Evolutionary conservation across 1,140 invertebrate genomes (phyloP).

Genomic region (Pemphigus obesinymphae): DNA sequence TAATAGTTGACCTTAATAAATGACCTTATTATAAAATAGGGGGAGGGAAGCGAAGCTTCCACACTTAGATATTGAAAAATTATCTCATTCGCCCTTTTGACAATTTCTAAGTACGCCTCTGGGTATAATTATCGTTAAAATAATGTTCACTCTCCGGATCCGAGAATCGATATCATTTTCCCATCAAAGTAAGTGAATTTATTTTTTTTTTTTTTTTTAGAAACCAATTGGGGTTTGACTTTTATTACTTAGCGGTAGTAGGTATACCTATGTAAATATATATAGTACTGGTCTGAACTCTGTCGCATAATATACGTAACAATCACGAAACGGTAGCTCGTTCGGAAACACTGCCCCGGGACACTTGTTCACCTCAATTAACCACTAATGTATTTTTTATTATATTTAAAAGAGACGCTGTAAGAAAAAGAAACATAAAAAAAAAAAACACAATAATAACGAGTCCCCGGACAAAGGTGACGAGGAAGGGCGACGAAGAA

Average conservation of each 20-base stretch:
- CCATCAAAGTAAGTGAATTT: neutral
- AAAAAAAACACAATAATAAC: neutral
- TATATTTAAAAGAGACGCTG: neutral
- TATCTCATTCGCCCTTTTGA: no score
- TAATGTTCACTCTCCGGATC: neutral
- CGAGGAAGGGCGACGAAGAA: neutral
- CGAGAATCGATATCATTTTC: neutral
- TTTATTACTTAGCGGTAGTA: neutral
- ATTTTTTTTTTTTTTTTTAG: neutral
- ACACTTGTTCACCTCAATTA: conserved; percentile 30
- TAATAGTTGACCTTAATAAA: no score
- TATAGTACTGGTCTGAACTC: neutral
- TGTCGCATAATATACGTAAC: neutral
- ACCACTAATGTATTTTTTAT: conserved; percentile 9
- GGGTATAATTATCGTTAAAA: neutral
- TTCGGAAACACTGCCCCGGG: neutral
- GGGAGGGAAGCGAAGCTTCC: no score
- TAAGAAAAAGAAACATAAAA: neutral
- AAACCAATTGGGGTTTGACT: neutral
- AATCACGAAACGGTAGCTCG: neutral
- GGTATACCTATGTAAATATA: neutral
- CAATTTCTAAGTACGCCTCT: no score
- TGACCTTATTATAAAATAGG: no score
- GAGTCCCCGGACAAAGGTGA: neutral
- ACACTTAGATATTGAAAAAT: no score